These are phyloP conservation scores for Listrodromus nycthemerus DNA, from an alignment of 2,888 invertebrate species.

Conservation along the genomic window DNA sequence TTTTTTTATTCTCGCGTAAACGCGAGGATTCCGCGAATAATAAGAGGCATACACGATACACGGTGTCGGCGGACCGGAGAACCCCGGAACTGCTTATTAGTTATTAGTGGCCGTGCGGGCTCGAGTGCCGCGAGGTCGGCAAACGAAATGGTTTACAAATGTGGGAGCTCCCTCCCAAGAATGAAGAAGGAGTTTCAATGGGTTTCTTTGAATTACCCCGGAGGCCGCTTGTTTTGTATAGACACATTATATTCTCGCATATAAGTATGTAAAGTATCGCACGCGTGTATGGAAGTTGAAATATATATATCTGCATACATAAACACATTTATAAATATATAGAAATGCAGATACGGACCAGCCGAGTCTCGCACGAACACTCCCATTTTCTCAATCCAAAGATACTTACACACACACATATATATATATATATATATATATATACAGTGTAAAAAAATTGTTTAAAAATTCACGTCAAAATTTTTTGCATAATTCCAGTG, in stretches of 20 bases:
- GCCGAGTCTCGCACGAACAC: slow-evolving; percentile 15
- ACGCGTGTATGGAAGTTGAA: slow-evolving; percentile 13
- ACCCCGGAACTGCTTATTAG: slow-evolving; percentile 75
- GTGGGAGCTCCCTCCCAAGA: slow-evolving; percentile 75
- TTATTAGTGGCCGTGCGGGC: slow-evolving; percentile 73
- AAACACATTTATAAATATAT: no score
- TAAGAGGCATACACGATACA: slow-evolving; percentile 27
- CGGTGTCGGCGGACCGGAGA: slow-evolving; percentile 21
- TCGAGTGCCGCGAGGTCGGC: slow-evolving; percentile 64
- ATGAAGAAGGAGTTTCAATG: slow-evolving; percentile 80
- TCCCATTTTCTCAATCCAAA: slow-evolving; percentile 28
- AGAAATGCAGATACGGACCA: slow-evolving; percentile 10
- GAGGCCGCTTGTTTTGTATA: slow-evolving; percentile 79
- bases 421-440: background rate
- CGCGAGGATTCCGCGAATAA: slow-evolving; percentile 42
- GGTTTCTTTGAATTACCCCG: slow-evolving; percentile 80
- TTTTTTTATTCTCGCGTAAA: slow-evolving; percentile 41
- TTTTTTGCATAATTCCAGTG: no score
- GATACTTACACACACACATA: no score
- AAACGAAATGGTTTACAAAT: slow-evolving; percentile 80
- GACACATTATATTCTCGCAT: slow-evolving; percentile 75
- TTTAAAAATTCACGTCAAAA: no score
- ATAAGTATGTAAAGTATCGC: slow-evolving; percentile 59
- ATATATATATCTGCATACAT: background rate
- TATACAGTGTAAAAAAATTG: background rate